Percentiles rank a stretch among this genome's conserved stretches.
These are phyloP conservation scores for Pegoplata infirma DNA, from an alignment of 2,888 invertebrate species.

Conservation along the genomic window DNA sequence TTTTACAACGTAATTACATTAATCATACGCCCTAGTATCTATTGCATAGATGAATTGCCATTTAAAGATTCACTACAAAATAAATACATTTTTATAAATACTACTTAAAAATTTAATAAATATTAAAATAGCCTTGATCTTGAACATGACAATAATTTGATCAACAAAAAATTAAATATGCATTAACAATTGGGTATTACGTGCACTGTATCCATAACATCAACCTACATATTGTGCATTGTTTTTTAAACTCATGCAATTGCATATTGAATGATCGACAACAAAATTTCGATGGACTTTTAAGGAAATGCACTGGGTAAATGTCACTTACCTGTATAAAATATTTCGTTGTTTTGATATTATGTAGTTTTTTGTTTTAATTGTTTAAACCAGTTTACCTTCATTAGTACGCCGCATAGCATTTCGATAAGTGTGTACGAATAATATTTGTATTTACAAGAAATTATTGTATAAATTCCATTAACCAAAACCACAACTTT, in stretches of 20 bases:
- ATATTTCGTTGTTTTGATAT: not conserved
- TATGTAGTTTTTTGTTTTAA: not conserved
- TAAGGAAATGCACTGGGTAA: conserved; percentile 41
- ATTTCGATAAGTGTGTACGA: conserved; percentile 26
- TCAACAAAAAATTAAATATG: not conserved
- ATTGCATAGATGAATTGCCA: not conserved
- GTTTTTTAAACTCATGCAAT: conserved; percentile 23
- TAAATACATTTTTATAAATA: not conserved
- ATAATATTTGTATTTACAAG: not conserved
- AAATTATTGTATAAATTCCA: not conserved
- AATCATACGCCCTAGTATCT: not conserved
- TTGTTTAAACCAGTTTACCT: conserved; percentile 44
- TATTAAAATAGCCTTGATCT: conserved; percentile 55
- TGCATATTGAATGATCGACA: conserved; percentile 2
- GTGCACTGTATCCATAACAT: conserved; percentile 18
- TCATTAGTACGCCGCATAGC: conserved; percentile 33
- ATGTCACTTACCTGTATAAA: not conserved
- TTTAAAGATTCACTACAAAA: not conserved
- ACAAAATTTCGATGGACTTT: conserved; percentile 29
- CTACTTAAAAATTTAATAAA: too few relatives aligned
- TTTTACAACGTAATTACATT: not conserved
- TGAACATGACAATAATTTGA: conserved; percentile 27
- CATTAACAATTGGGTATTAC: conserved; percentile 16
- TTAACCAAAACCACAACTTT: not conserved
- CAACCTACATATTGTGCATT: conserved; percentile 44